Evolutionary conservation across 2,113 vertebrate species (phyloP).

Genomic region (Cebus imitator): DNA sequence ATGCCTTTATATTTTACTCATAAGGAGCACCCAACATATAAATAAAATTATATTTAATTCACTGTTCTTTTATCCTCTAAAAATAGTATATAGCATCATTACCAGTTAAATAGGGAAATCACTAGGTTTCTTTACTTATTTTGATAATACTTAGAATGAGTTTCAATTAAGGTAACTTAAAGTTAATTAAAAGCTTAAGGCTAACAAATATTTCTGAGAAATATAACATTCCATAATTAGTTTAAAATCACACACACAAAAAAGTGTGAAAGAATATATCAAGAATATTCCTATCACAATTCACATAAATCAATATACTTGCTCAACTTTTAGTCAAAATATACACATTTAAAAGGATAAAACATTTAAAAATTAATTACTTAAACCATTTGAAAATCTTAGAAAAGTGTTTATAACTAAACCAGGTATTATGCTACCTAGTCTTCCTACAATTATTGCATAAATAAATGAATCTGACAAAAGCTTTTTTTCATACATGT

Average conservation of each 20-base stretch:
- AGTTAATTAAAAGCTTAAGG: neutral
- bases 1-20: neutral
- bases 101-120: neutral
- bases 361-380: slow-evolving; percentile 30
- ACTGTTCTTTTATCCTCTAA: slow-evolving; percentile 4
- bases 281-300: neutral
- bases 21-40: neutral
- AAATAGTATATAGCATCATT: neutral
- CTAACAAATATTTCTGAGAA: slow-evolving; percentile 19
- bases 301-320: neutral
- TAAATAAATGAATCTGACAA: slow-evolving; percentile 28
- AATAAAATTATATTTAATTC: neutral
- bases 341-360: neutral
- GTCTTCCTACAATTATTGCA: neutral
- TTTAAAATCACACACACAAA: slow-evolving; percentile 1
- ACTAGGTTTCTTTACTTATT: neutral
- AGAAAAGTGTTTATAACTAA: slow-evolving; percentile 16
- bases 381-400: slow-evolving; percentile 27
- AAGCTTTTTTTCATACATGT: neutral
- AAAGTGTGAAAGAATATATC: neutral
- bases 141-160: neutral
- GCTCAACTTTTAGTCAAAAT: slow-evolving; percentile 19
- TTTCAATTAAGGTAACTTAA: neutral
- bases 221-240: neutral
- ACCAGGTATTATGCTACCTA: neutral